Conservation (phyloP, 2,888 invertebrate species). For the Eupithecia dodoneata region DNA sequence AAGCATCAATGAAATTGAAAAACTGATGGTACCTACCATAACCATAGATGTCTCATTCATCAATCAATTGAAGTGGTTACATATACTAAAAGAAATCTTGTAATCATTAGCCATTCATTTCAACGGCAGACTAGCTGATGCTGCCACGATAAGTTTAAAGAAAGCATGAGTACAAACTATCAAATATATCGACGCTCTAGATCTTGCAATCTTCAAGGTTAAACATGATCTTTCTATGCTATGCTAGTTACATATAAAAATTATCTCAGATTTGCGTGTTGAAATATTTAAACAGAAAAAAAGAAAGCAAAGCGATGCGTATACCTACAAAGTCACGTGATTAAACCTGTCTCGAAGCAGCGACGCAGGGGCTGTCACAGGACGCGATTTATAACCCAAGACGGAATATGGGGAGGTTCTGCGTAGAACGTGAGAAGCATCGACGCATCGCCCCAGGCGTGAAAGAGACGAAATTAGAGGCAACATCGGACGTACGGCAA, state of each 20-base stretch:
- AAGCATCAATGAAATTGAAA: background rate
- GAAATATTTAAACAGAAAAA: constrained; percentile 15
- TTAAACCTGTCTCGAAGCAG: constrained; percentile 62
- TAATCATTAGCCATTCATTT: background rate
- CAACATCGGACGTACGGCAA: constrained; percentile 68
- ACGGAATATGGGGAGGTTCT: constrained; percentile 62
- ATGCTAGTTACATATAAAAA: constrained; percentile 55
- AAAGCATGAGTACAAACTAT: constrained; percentile 6
- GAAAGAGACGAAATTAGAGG: constrained; percentile 58
- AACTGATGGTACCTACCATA: background rate
- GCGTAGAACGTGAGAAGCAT: constrained; percentile 49
- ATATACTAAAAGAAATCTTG: background rate
- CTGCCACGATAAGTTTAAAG: constrained; percentile 2
- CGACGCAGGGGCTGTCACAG: constrained; percentile 68
- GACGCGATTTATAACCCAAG: constrained; percentile 73
- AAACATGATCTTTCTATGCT: constrained; percentile 19
- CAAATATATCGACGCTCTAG: constrained; percentile 15
- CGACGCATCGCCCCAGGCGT: constrained; percentile 46
- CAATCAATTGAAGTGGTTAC: background rate
- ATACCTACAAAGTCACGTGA: constrained; percentile 54
- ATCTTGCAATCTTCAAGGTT: constrained; percentile 14
- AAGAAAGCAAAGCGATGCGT: constrained; percentile 11
- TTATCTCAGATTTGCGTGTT: constrained; percentile 38
- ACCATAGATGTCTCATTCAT: background rate
- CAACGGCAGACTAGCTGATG: background rate